Percentiles rank a stretch among this genome's conserved stretches.
Evolutionary conservation across 2,797 vertebrate genomes (phyloP).

Genomic region (Lutjanus campechanus): DNA sequence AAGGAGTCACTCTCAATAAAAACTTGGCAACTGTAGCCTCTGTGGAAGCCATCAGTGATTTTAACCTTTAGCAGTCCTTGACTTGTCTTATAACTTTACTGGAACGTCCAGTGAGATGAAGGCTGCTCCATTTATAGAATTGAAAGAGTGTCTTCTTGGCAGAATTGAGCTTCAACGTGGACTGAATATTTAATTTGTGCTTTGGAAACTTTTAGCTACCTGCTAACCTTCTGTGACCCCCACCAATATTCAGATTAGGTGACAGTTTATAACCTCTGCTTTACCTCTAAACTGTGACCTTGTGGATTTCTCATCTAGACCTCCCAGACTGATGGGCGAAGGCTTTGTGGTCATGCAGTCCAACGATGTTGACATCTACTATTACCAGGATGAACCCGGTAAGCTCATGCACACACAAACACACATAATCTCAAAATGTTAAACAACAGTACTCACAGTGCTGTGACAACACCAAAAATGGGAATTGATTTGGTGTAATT

Average conservation of each 20-base stretch:
- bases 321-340: conserved; percentile 98
- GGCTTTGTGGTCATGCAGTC: conserved; percentile 99
- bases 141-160: background rate
- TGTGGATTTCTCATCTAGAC: conserved; percentile 80
- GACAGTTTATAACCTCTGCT: background rate
- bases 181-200: background rate
- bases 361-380: conserved; percentile 99
- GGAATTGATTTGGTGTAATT: background rate
- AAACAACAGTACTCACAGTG: background rate
- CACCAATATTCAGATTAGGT: background rate
- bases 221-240: background rate
- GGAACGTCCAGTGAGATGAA: conserved; percentile 14
- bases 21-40: conserved; percentile 15
- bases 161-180: background rate
- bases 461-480: background rate
- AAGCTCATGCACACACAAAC: conserved; percentile 19
- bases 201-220: background rate
- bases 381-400: conserved; percentile 99
- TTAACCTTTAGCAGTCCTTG: conserved; percentile 34
- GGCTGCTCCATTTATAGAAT: background rate
- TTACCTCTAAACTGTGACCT: background rate
- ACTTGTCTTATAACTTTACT: conserved; percentile 8
- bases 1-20: conserved; percentile 8
- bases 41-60: conserved; percentile 8
- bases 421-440: background rate